Evolutionary conservation across 2,888 invertebrate genomes (phyloP).

Genomic region (Agonopterix arenella): DNA sequence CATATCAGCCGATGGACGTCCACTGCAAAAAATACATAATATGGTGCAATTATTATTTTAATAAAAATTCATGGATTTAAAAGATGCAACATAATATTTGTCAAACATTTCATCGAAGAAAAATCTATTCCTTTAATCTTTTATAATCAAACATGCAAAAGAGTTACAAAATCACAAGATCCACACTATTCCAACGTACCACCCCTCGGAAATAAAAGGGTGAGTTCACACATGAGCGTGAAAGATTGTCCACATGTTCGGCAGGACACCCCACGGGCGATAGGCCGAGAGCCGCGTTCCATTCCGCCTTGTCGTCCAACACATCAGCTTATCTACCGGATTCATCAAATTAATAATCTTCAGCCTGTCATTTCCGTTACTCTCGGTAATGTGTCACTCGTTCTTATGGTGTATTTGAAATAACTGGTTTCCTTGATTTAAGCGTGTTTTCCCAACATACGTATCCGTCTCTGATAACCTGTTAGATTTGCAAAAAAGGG

Average conservation of each 20-base stretch:
- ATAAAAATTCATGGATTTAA: not conserved
- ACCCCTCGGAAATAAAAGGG: slow-evolving; percentile 65
- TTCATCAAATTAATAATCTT: slow-evolving; percentile 59
- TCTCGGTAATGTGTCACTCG: slow-evolving; percentile 54
- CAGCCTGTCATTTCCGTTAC: slow-evolving; percentile 55
- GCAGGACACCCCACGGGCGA: slow-evolving; percentile 42
- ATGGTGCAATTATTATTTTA: too few species aligned
- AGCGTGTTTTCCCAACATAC: too few species aligned
- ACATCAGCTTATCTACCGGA: slow-evolving; percentile 54
- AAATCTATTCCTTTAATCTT: too few species aligned
- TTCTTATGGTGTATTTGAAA: slow-evolving; percentile 3
- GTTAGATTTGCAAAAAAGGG: too few species aligned
- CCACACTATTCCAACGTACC: slow-evolving; percentile 35
- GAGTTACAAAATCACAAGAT: slow-evolving; percentile 15
- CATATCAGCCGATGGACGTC: too few species aligned
- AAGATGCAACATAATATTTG: not conserved
- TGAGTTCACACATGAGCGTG: slow-evolving; percentile 74
- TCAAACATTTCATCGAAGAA: too few species aligned
- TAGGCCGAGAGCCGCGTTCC: slow-evolving; percentile 27
- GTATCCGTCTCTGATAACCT: too few species aligned
- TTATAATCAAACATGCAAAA: not conserved
- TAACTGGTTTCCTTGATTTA: too few species aligned
- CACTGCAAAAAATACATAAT: too few species aligned
- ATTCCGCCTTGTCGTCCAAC: slow-evolving; percentile 17
- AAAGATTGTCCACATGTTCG: slow-evolving; percentile 77